Evolutionary conservation across 2,888 invertebrate species (phyloP).

Genomic region (Diachrysia chrysitis): DNA sequence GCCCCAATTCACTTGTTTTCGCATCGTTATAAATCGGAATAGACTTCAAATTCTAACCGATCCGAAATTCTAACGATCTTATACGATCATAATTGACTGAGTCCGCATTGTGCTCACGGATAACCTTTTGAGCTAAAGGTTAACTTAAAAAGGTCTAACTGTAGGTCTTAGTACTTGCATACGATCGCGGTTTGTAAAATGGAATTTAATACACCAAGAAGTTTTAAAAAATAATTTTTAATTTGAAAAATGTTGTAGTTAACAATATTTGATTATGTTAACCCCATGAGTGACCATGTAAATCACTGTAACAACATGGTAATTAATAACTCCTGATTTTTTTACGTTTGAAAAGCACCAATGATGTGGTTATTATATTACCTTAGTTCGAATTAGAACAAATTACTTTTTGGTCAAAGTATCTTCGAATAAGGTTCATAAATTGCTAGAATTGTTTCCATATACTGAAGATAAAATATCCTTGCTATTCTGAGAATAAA

Average conservation of each 20-base stretch:
- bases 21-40: constrained; percentile 15
- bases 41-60: constrained; percentile 39
- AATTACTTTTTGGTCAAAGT: constrained; percentile 15
- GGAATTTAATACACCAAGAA: constrained; percentile 44
- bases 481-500: constrained; percentile 45
- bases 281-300: too few species aligned
- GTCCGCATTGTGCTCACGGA: constrained; percentile 37
- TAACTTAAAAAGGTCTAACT: constrained; percentile 33
- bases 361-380: neutral
- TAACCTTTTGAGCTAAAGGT: constrained; percentile 57
- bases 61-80: constrained; percentile 44
- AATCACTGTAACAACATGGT: too few species aligned
- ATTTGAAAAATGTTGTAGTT: too few species aligned
- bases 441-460: constrained; percentile 18
- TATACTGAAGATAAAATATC: constrained; percentile 22
- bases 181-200: constrained; percentile 14
- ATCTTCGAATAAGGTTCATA: constrained; percentile 7
- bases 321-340: too few species aligned
- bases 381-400: too few species aligned
- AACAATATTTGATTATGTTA: too few species aligned
- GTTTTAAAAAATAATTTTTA: constrained; percentile 5
- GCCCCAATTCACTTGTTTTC: neutral
- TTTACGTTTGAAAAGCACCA: too few species aligned
- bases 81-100: constrained; percentile 43
- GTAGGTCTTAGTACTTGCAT: constrained; percentile 20